phyloP scores from a whole-genome alignment of 2,797 vertebrate genomes.

The Aulostomus chinensis region DNA sequence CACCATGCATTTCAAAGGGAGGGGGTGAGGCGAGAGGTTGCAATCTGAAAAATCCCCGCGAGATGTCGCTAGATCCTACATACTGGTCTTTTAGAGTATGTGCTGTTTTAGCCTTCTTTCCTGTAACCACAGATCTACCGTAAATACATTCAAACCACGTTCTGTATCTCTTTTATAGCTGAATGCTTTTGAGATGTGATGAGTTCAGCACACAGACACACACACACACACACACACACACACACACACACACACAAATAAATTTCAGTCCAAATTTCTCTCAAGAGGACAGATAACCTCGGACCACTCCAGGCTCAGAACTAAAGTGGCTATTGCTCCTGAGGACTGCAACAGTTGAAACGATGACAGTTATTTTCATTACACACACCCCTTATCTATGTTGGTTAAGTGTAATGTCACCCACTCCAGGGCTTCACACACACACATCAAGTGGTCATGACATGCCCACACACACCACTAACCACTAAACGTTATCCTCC shows the following conservation, averaged over 20 bases:
- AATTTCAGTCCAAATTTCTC: slow-evolving; percentile 16
- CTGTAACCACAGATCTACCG: too few relatives aligned
- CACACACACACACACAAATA: background rate
- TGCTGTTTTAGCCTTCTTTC: too few relatives aligned
- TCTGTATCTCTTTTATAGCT: background rate
- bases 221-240: too few relatives aligned
- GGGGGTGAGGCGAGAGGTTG: too few relatives aligned
- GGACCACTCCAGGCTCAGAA: slow-evolving; percentile 5
- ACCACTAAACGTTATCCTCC: slow-evolving; percentile 22
- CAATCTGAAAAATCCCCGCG: too few relatives aligned
- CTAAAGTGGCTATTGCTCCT: slow-evolving; percentile 9
- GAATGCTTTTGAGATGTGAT: background rate
- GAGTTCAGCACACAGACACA: background rate
- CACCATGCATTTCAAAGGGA: too few relatives aligned
- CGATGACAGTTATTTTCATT: slow-evolving; percentile 32
- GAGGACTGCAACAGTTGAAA: slow-evolving; percentile 11
- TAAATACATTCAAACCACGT: background rate
- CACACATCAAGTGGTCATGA: slow-evolving; percentile 37
- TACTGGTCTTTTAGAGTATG: too few relatives aligned
- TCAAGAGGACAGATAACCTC: slow-evolving; percentile 15
- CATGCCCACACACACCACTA: background rate
- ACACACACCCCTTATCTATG: slow-evolving; percentile 19
- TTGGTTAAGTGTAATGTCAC: slow-evolving; percentile 8
- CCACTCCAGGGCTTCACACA: slow-evolving; percentile 4
- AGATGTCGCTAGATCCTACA: too few relatives aligned